These are phyloP conservation scores for Cybosia mesomella DNA, from an alignment of 2,888 invertebrate genomes.

Conservation along the genomic window DNA sequence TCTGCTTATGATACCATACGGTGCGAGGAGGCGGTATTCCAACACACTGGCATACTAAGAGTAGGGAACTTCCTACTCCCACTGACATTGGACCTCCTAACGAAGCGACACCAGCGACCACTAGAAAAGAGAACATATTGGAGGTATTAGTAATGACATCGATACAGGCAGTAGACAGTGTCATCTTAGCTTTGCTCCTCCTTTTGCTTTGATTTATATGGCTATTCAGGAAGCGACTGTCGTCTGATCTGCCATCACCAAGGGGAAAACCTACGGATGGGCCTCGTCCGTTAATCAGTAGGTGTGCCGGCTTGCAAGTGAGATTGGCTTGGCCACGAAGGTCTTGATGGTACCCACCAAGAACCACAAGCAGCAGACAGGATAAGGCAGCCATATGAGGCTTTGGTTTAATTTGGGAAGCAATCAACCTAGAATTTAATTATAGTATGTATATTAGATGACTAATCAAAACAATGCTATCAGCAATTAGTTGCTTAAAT, in stretches of 20 bases:
- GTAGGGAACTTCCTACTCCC: constrained; percentile 70
- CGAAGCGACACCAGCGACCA: constrained; percentile 88
- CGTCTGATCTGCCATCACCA: too few species aligned
- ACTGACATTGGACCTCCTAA: constrained; percentile 80
- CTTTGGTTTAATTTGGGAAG: background rate
- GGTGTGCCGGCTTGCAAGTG: too few species aligned
- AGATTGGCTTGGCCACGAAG: too few species aligned
- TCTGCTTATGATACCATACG: constrained; percentile 81
- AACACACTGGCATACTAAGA: constrained; percentile 73
- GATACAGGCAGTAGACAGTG: background rate
- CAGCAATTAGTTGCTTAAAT: too few species aligned
- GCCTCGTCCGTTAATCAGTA: too few species aligned
- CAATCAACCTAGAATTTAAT: background rate
- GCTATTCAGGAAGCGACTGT: too few species aligned
- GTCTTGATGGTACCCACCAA: too few species aligned
- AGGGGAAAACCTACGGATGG: too few species aligned
- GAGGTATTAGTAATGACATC: background rate
- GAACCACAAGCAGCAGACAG: too few species aligned
- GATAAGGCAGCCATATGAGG: too few species aligned
- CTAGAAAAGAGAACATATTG: constrained; percentile 65
- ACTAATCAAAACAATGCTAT: background rate
- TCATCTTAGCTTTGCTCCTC: too few species aligned
- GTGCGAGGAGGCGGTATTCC: constrained; percentile 76
- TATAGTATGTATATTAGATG: background rate
- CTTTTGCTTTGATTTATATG: too few species aligned